These are phyloP conservation scores for Pyrgilauda ruficollis DNA, from an alignment of 2,113 vertebrate species.

Conservation along the genomic window DNA sequence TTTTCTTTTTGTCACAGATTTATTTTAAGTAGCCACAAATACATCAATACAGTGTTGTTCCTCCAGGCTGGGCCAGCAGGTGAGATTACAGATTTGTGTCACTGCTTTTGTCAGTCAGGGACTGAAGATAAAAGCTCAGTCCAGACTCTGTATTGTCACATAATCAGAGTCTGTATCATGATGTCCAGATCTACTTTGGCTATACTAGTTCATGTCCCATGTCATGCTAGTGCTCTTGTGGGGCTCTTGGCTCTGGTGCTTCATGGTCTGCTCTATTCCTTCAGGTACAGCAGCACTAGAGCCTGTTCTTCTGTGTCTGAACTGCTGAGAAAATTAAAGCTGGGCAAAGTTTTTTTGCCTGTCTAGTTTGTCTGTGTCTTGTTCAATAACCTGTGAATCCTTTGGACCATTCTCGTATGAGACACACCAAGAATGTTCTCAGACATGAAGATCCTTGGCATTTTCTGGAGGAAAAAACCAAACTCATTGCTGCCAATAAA, in stretches of 20 bases:
- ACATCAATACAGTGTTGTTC: background rate
- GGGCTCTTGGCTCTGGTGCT: background rate
- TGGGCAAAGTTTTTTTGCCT: background rate
- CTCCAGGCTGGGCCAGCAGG: background rate
- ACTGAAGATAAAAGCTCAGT: background rate
- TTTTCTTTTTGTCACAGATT: background rate
- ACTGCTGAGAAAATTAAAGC: background rate
- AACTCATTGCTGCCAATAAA: background rate
- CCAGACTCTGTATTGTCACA: background rate
- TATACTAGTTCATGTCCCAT: background rate
- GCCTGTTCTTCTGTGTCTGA: background rate
- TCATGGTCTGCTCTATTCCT: background rate
- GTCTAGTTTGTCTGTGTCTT: background rate
- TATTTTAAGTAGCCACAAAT: background rate
- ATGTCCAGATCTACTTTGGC: background rate
- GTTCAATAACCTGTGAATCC: background rate
- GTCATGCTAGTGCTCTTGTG: background rate
- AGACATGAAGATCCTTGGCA: background rate
- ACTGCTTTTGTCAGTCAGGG: background rate
- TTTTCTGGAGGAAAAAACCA: background rate
- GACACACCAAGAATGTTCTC: background rate
- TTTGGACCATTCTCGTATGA: background rate
- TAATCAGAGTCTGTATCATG: background rate
- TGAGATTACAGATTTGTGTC: background rate
- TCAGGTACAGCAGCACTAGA: background rate